Base-by-base conservation (phyloP, 1,140 invertebrate genomes). In the Pseudomyrmex sp. region DNA sequence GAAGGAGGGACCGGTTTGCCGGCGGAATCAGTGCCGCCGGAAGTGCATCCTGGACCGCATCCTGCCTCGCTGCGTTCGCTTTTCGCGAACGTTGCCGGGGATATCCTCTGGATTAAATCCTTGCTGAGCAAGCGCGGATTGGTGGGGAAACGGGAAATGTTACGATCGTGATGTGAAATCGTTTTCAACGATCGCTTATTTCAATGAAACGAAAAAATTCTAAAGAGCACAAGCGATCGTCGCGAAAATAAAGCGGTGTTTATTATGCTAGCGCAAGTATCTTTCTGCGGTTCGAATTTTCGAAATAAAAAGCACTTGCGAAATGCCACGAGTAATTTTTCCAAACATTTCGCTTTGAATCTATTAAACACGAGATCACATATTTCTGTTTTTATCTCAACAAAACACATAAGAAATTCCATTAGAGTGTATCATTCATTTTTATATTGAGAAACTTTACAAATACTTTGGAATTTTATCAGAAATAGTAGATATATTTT, bases 1-100 rank as follows among this genome's bases (percentile, higher is more conserved):
- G 35, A 35, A 35, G 35, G 35, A 46, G 52, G 35, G 68, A 65
- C 54, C 20, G 56, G 69, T 62, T 82, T 72, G 72, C n/a, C 73
- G 83, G 76, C 61, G 75, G 86, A 90, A 90, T 89, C 89, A 86
- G 86, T 46, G 79, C 56, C 63, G 65, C 73, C 86, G 89, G 89
- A 90, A 90, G 86, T 72, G 79, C 79, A 88, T 80, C 85, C 88
- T 74, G 85, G 83, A 89, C 87, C 75, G 72, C 79, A 88, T 89
- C 87, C 87, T 85, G 87, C 63, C 52, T 62, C 73, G 70, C 76
- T 74, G 80, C 88, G 80, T 86, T 86, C 87, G 87, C 88, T 88
- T 88, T 88, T 72, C 88, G 65, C 50, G 79, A 69, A 46, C 74
- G 87, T 80, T 83, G 69, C 79, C 68, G 48, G 63, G 62, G 59